Evolutionary conservation across 1,140 invertebrate species (phyloP), one percentile per base, ranked within the genome.

Genomic region (Heterodera schachtii): DNA sequence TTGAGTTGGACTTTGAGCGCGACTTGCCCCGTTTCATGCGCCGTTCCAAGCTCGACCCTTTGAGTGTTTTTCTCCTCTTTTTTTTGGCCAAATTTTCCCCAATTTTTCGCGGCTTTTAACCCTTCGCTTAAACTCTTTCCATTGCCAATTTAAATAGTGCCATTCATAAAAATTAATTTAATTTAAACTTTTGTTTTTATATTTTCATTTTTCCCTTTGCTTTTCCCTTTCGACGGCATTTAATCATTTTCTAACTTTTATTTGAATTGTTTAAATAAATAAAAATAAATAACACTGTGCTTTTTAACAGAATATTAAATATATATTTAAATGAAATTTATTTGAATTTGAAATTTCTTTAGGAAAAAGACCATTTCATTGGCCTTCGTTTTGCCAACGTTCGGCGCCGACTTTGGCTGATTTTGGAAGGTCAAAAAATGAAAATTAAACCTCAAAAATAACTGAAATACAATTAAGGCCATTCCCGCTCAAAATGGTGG

Each of bases 351-450:
- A n/a, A n/a, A n/a, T n/a, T 82, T 46, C 76, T 84, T 73, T 41
- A 89, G 88, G 87, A 89, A 47, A 90, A 89, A 80, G 88, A 89
- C 70, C 88, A 89, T 74, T 89, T 89, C 80, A 87, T 89, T 73
- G 88, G 88, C 9, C 78, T 89, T n/a, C 67, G 84, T 81, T 90
- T 86, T 75, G 89, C 88, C 16, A 89, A 89, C 64, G 31, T 89
- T 11, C 83, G 88, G 49, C 74, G 89, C 13, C 76, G 89, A 44
- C 69, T 89, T 31, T 89, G 88, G 88, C 79, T 88, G 5, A 82
- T 89, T 49, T 77, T 89, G 11, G 88, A 89, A 78, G 88, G 76
- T 78, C 52, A 6, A 60, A n/a, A 13, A 46, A 71, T 78, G n/a
- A 43, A 66, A 60, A 21, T 66, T 31, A 78, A 41, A 67, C 7